Conservation (phyloP, 2,797 vertebrate species). For the Hirundo rustica region DNA sequence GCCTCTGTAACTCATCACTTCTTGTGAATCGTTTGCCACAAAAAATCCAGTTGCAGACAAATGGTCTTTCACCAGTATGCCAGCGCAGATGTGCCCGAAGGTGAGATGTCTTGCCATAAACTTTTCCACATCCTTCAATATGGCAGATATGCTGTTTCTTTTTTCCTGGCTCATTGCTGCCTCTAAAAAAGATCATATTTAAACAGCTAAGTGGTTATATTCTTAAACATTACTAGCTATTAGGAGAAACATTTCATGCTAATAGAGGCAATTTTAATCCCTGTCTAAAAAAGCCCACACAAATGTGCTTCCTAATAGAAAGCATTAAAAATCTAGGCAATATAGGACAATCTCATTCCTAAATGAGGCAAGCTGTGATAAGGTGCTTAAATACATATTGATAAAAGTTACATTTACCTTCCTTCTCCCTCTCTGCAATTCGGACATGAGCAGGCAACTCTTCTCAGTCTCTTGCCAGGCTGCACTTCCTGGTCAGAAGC, state of each 20-base stretch:
- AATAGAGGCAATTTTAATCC: not conserved
- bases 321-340: not conserved
- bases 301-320: not conserved
- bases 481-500: constrained; percentile 93
- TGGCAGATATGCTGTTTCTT: constrained; percentile 99
- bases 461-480: constrained; percentile 92
- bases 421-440: constrained; percentile 98
- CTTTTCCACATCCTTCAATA: constrained; percentile 98
- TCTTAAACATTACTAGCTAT: not conserved
- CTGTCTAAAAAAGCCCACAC: not conserved
- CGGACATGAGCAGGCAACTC: constrained; percentile 97
- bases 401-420: constrained; percentile 79
- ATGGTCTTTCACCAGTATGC: constrained; percentile 99
- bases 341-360: not conserved
- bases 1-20: constrained; percentile 96
- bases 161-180: constrained; percentile 93
- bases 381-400: not conserved
- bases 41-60: constrained; percentile 99
- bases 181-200: constrained; percentile 76
- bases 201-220: constrained; percentile 4
- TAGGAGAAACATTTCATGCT: constrained; percentile 2
- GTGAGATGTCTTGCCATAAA: constrained; percentile 98
- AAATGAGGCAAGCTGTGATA: not conserved
- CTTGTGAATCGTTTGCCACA: constrained; percentile 98
- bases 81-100: constrained; percentile 97